Evolutionary conservation across 1,140 invertebrate genomes (phyloP).

Genomic region (Luehdorfia chinensis): DNA sequence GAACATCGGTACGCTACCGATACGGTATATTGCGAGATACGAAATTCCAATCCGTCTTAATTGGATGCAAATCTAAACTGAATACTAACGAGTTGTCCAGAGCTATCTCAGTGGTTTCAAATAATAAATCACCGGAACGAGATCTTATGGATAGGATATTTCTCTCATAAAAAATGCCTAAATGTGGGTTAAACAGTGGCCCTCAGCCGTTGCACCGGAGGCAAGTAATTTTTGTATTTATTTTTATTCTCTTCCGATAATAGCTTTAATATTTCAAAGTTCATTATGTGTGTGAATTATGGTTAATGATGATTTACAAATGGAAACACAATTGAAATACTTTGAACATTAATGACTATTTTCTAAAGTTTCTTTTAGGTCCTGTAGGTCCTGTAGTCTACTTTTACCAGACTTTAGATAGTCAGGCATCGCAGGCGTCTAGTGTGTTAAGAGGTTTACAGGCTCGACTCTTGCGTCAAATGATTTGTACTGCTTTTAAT

Average conservation of each 20-base stretch:
- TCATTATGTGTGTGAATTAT: no score
- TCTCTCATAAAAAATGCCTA: conserved; percentile 54
- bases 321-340: no score
- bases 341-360: no score
- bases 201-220: conserved; percentile 41
- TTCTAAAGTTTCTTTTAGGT: no score
- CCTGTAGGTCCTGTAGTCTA: no score
- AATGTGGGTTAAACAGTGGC: conserved; percentile 65
- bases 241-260: conserved; percentile 48
- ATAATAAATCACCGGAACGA: conserved; percentile 60
- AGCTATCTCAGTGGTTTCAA: conserved; percentile 32
- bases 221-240: conserved; percentile 49
- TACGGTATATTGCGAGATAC: conserved; percentile 39
- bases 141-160: conserved; percentile 52
- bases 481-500: no score
- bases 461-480: no score
- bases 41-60: conserved; percentile 51
- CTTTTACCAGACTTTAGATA: no score
- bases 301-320: no score
- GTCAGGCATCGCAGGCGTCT: no score
- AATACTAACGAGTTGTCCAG: conserved; percentile 63
- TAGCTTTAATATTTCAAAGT: conserved; percentile 45
- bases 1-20: conserved; percentile 23
- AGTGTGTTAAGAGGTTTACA: no score
- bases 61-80: conserved; percentile 64